Evolutionary conservation across 92 coral and sea anemone species (phyloP).

Genomic region (Epizoanthus rinbou): DNA sequence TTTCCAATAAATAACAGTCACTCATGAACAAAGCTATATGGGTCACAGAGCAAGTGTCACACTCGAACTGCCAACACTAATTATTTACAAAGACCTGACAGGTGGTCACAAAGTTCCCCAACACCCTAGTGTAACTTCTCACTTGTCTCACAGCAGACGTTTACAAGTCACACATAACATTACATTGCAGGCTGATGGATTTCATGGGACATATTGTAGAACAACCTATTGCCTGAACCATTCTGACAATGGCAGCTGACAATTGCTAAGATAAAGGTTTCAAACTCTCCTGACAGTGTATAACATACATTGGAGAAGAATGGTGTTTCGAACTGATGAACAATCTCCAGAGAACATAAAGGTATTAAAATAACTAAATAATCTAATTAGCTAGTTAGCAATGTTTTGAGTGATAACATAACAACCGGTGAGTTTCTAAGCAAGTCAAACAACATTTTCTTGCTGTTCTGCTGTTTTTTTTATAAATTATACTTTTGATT

Average conservation of each 20-base stretch:
- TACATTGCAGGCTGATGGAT: too few relatives aligned
- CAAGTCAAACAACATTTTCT: too few relatives aligned
- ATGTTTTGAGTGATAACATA: too few relatives aligned
- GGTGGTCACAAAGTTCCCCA: constrained; percentile 2
- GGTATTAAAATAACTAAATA: background rate
- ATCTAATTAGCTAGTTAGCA: too few relatives aligned
- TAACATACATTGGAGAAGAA: background rate
- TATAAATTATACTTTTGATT: too few relatives aligned
- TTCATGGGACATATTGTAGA: too few relatives aligned
- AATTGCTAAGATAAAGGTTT: too few relatives aligned
- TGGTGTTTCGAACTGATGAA: constrained; percentile 17
- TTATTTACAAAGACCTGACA: constrained; percentile 13
- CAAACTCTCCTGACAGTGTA: background rate
- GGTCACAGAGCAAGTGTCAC: constrained; percentile 26
- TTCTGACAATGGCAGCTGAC: background rate
- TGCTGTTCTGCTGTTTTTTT: too few relatives aligned
- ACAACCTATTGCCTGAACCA: too few relatives aligned
- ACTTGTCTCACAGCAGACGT: background rate
- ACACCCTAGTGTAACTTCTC: background rate
- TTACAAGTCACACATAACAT: background rate
- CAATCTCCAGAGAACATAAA: constrained; percentile 3
- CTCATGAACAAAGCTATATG: background rate
- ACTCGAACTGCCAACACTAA: background rate
- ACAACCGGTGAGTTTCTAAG: too few relatives aligned
- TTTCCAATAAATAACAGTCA: constrained; percentile 17